Evolutionary conservation across 2,797 vertebrate genomes (phyloP), one percentile per base, ranked within the genome.

Genomic region (Astyanax mexicanus): DNA sequence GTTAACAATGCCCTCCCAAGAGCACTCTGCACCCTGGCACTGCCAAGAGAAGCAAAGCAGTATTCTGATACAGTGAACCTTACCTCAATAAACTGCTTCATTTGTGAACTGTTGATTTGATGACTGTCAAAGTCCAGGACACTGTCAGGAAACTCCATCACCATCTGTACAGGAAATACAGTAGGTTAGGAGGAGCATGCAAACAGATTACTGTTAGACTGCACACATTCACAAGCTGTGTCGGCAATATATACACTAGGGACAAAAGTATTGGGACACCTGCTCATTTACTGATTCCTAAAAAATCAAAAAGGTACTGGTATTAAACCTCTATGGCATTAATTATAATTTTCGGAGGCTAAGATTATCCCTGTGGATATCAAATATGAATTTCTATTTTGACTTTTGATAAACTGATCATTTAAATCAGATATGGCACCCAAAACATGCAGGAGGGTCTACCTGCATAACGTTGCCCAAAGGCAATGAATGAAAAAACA

Each of bases 111-210:
- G 79, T 94, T 97, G 58, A 91, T 93, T 84, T 97, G 95, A 83
- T 94, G 92, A 65, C 91, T 92, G 86, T 96, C 95, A 27, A 95
- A 93, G 84, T 95, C 95, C 88, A 96, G 85, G 84, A 95, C 86
- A 58, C 93, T 94, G 83, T 99, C 96, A 72, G 96, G 93, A 92
- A 99, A 99, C 82, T 99, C 97, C 96, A 99, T 98, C 92, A 99
- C 97, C 97, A 99, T 98, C 97, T 99, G 85, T 12, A 78, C 27
- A 37, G n/a, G 12, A 54, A 3, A 69, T 19, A 40, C 29, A 42
- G 6, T 1, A 32, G 10, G 3, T 23, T n/a, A 72, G n/a, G 12
- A 11, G 15, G 13, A 40, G 7, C 2, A 11, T 21, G 19, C 23
- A 25, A 2, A 27, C 52, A 52, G 54, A 23, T 60, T 62, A 13